These are phyloP conservation scores for human DNA, from an alignment of 2,113 vertebrate genomes.

Conservation along the genomic window GRCh38 chr7:114108001-114108500, in stretches of 20 bases:
- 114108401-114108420: slow-evolving; percentile 41
- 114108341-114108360: background rate
- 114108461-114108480: slow-evolving; percentile 74
- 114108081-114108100: background rate
- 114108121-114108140: background rate
- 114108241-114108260: slow-evolving; percentile 65
- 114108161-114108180: background rate
- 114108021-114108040: background rate
- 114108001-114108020: background rate
- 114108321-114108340: background rate
- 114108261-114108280: slow-evolving; percentile 70
- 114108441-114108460: slow-evolving; percentile 65
- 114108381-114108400: slow-evolving; percentile 11
- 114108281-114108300: slow-evolving; percentile 43
- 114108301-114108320: background rate
- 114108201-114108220: slow-evolving; percentile 65
- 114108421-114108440: slow-evolving; percentile 67
- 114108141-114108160: background rate
- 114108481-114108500: slow-evolving; percentile 70
- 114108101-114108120: slow-evolving; percentile 3
- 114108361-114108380: background rate
- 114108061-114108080: background rate
- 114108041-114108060: background rate
- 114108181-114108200: background rate
- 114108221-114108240: slow-evolving; percentile 69